phyloP scores from a whole-genome alignment of 2,113 vertebrate species.

The Ariopsis seemanni region DNA sequence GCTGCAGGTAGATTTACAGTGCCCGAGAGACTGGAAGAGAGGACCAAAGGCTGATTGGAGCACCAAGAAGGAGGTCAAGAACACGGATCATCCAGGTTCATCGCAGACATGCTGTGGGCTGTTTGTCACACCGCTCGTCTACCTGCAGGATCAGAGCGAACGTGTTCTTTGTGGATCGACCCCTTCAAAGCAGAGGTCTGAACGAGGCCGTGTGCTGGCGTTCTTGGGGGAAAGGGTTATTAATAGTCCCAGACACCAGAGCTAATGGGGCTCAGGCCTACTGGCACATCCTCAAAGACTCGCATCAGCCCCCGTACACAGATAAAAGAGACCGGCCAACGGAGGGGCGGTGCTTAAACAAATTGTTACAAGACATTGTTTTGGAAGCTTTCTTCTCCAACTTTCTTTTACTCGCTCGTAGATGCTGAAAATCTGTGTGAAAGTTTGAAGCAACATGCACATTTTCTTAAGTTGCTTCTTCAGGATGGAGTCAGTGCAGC shows the following conservation, averaged over 20 bases:
- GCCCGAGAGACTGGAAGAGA: not conserved
- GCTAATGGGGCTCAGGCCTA: constrained; percentile 63
- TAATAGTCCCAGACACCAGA: constrained; percentile 63
- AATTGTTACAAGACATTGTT: constrained; percentile 53
- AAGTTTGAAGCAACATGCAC: constrained; percentile 14
- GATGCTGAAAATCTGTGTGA: constrained; percentile 27
- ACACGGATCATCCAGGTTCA: constrained; percentile 35
- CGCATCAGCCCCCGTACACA: constrained; percentile 39
- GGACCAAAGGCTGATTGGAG: constrained; percentile 17
- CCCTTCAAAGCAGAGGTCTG: constrained; percentile 69
- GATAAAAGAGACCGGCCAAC: constrained; percentile 50
- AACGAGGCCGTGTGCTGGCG: constrained; percentile 54
- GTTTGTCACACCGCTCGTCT: constrained; percentile 42
- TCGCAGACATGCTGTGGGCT: constrained; percentile 12
- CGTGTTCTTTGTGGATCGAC: constrained; percentile 32
- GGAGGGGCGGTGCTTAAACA: constrained; percentile 42
- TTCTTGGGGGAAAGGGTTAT: constrained; percentile 56
- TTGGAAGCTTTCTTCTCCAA: constrained; percentile 28
- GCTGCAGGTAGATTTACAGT: constrained; percentile 50
- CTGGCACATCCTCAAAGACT: constrained; percentile 59
- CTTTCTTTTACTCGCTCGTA: not conserved
- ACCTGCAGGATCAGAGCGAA: constrained; percentile 50
- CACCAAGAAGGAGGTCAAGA: constrained; percentile 18
- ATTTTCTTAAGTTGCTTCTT: constrained; percentile 12
- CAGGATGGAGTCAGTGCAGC: not conserved